These are phyloP conservation scores for Valencia hispanica DNA, from an alignment of 2,797 vertebrate genomes.

Conservation along the genomic window DNA sequence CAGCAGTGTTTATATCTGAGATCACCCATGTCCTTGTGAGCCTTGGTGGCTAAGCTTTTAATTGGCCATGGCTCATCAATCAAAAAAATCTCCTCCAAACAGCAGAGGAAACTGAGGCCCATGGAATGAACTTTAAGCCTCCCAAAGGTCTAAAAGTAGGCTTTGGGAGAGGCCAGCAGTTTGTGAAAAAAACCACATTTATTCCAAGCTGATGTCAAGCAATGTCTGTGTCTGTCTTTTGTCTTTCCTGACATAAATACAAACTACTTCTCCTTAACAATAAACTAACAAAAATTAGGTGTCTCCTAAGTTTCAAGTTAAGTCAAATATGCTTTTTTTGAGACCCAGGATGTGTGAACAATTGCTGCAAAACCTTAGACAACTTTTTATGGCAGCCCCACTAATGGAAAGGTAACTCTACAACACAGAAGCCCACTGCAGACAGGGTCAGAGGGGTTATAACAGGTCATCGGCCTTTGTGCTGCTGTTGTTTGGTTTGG, in stretches of 20 bases:
- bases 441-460: conserved; percentile 61
- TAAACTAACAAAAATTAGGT: conserved; percentile 19
- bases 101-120: conserved; percentile 68
- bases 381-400: conserved; percentile 33
- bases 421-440: conserved; percentile 41
- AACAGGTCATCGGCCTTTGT: conserved; percentile 49
- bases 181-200: conserved; percentile 71
- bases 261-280: conserved; percentile 19
- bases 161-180: conserved; percentile 67
- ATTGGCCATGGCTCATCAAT: conserved; percentile 85
- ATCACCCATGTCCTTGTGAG: conserved; percentile 71
- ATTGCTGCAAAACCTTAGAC: conserved; percentile 34
- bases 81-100: conserved; percentile 76
- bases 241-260: conserved; percentile 49
- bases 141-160: conserved; percentile 69
- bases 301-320: conserved; percentile 10
- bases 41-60: conserved; percentile 78
- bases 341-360: conserved; percentile 12
- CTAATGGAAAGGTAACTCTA: conserved; percentile 37
- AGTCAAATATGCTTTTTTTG: conserved; percentile 17
- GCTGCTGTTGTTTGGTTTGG: conserved; percentile 75
- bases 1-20: conserved; percentile 78
- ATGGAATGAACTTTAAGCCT: conserved; percentile 65
- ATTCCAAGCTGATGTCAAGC: conserved; percentile 62
- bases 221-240: conserved; percentile 68